Evolutionary conservation across 2,113 vertebrate genomes (phyloP).

Genomic region (Ardeotis arabs): DNA sequence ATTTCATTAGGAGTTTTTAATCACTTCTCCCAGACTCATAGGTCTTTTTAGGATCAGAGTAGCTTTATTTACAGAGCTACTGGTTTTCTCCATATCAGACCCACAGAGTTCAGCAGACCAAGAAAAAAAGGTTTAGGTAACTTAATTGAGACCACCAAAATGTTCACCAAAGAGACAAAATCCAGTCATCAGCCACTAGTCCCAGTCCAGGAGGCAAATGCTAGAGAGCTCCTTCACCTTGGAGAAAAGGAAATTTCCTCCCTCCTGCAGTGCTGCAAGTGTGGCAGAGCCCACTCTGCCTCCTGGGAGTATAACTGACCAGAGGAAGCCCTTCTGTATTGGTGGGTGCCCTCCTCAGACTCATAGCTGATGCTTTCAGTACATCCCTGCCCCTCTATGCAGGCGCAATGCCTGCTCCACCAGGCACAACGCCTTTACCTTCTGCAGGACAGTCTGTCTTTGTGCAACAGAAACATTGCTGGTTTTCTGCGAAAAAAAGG

Average conservation of each 20-base stretch:
- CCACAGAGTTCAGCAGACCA: not conserved
- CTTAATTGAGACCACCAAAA: not conserved
- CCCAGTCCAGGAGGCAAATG: rapidly evolving
- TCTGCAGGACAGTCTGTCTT: not conserved
- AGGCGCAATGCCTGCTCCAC: not conserved
- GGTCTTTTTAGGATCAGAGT: not conserved
- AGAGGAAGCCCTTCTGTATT: not conserved
- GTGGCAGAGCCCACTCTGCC: rapidly evolving
- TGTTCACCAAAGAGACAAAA: not conserved
- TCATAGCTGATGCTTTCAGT: not conserved
- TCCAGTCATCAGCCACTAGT: not conserved
- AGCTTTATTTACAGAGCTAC: not conserved
- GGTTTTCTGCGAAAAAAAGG: not conserved
- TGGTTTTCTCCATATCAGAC: not conserved
- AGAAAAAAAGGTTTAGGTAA: not conserved
- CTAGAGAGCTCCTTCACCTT: not conserved
- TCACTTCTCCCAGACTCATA: not conserved
- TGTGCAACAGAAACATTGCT: not conserved
- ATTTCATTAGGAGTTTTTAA: constrained; percentile 5
- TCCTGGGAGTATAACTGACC: rapidly evolving
- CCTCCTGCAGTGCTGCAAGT: not conserved
- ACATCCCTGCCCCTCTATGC: no score
- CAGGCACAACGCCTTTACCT: not conserved
- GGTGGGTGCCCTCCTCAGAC: not conserved
- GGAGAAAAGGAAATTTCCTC: not conserved